Evolutionary conservation across 2,113 vertebrate genomes (phyloP).

Genomic region (Nycticorax nycticorax): DNA sequence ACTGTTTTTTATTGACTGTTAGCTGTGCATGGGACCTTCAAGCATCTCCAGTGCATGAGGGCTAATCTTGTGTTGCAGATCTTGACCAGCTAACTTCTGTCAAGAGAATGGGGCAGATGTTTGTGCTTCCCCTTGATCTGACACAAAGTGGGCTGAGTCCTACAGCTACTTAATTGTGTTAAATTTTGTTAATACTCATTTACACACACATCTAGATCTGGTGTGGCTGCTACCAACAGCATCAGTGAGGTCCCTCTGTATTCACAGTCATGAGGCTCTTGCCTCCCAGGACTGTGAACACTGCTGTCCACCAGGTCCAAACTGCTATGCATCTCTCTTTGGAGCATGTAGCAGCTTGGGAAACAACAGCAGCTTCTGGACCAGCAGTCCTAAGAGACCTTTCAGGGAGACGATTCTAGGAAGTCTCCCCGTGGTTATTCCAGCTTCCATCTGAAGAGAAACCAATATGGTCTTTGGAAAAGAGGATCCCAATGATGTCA

Average conservation of each 20-base stretch:
- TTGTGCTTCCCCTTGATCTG: neutral
- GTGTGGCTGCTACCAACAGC: neutral
- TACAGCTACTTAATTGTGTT: neutral
- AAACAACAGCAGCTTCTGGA: neutral
- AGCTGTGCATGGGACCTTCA: neutral
- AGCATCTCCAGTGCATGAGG: neutral
- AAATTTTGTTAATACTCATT: neutral
- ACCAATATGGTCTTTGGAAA: neutral
- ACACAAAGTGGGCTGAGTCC: neutral
- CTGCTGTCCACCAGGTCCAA: neutral
- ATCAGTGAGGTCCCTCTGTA: neutral
- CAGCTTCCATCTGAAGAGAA: neutral
- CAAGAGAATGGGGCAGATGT: neutral
- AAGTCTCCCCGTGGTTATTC: neutral
- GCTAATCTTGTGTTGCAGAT: neutral
- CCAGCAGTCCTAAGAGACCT: neutral
- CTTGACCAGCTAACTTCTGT: neutral
- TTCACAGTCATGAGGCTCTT: neutral
- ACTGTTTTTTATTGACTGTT: neutral
- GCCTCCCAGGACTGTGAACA: neutral
- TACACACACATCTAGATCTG: neutral
- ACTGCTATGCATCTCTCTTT: neutral
- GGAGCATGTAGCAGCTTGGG: neutral
- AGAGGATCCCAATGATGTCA: neutral
- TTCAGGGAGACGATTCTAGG: neutral